Evolutionary conservation across 2,797 vertebrate species (phyloP).

Genomic region (Vespertilio murinus): DNA sequence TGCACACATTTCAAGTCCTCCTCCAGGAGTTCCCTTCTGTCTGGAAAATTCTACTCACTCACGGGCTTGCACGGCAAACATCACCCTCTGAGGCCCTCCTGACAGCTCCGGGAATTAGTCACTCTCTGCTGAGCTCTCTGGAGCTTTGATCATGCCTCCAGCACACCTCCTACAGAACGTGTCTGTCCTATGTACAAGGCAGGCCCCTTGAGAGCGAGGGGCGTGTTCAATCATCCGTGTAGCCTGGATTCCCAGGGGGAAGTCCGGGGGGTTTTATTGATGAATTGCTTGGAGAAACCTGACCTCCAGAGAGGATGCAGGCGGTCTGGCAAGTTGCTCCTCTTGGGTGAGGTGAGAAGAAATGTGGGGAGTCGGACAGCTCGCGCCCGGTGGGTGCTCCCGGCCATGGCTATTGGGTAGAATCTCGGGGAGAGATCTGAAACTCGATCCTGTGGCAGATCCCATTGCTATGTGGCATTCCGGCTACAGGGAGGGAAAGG

Average conservation of each 20-base stretch:
- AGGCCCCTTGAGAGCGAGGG: neutral
- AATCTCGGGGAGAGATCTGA: neutral
- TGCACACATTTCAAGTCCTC: neutral
- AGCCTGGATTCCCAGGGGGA: neutral
- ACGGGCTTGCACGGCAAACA: neutral
- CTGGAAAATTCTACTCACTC: neutral
- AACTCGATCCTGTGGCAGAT: neutral
- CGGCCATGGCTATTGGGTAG: neutral
- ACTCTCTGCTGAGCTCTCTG: neutral
- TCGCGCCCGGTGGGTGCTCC: neutral
- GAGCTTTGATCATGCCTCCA: neutral
- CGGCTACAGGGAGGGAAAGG: neutral
- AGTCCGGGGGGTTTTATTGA: neutral
- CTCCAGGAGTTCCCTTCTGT: neutral
- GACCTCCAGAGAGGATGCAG: neutral
- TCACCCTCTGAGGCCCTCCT: neutral
- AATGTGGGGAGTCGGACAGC: neutral
- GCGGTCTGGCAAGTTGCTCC: neutral
- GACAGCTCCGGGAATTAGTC: neutral
- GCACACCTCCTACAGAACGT: neutral
- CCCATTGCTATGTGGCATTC: neutral
- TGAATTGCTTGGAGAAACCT: neutral
- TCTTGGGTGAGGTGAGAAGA: neutral
- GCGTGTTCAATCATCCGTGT: rapidly evolving
- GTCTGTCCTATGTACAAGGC: neutral